Base-by-base conservation (phyloP, 2,888 invertebrate genomes). In the Dicyrtomina minuta region DNA sequence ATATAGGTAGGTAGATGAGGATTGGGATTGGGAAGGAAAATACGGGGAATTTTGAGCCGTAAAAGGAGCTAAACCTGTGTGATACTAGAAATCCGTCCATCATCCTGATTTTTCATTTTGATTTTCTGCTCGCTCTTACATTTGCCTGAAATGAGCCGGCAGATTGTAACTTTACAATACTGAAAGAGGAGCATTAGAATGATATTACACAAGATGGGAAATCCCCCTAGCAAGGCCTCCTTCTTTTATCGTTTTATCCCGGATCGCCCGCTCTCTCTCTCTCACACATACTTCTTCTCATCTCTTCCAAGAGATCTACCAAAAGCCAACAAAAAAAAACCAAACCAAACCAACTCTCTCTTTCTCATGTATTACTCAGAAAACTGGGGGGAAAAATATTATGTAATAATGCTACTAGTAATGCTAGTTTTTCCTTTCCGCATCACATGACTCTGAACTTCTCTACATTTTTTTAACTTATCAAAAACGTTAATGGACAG, bases 91-190 rank as follows among this genome's bases (percentile, higher is more conserved):
- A 60, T 60, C 59, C 59, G 59, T 60, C 59, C 59, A 60, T 60
- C 59, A 60, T 60, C 41, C 59, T 43, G 59, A 60, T 60, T 60
- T 60, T 60, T 60, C 59, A 60, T 60, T 60, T 60, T 60, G 59
- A 60, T 60, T 60, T 60, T 58, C 41, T 33, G 27, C 46, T 51
- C n/a, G 17, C 20, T 22, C 22, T 8, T 51, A 51, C 43, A 43
- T 60, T 60, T 60, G 17, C 59, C 20, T 41, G 43, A 13, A 60
- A 60, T 60, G 59, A 60, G 59, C 43, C 43, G 59, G 59, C 41
- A 60, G 59, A 43, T 51, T 43, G 39, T 17, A n/a, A 24, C 17
- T 60, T 15, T 41, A 20, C 20, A 60, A 41, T 22, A 41, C 17
- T 41, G 59, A 59, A n/a, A n/a, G 41, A n/a, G 24, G 2, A 55